These are phyloP conservation scores for Aphis gossypii DNA, from an alignment of 1,140 invertebrate genomes.

Conservation along the genomic window DNA sequence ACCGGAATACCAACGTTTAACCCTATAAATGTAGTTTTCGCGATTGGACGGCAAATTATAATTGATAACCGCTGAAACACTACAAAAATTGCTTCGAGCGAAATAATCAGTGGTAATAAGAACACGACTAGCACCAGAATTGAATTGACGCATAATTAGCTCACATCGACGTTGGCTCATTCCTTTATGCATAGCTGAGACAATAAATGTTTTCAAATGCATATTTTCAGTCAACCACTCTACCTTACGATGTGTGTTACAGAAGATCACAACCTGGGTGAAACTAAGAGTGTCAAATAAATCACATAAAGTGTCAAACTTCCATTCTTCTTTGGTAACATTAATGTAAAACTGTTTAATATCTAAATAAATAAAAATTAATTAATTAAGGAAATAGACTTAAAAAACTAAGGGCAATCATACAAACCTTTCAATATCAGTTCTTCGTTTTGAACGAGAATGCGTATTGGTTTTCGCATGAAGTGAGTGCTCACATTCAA, in stretches of 20 bases:
- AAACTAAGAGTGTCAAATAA: conserved; percentile 98
- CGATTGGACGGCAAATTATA: conserved; percentile 98
- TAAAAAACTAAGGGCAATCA: not conserved
- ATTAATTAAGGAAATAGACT: conserved; percentile 19
- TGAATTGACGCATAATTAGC: conserved; percentile 98
- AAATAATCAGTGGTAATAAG: conserved; percentile 97
- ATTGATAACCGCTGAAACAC: conserved; percentile 98
- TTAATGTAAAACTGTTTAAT: conserved; percentile 98
- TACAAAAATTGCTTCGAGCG: conserved; percentile 97
- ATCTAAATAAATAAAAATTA: conserved; percentile 65
- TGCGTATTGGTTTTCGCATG: conserved; percentile 95
- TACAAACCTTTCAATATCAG: conserved; percentile 89
- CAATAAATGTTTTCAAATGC: conserved; percentile 93
- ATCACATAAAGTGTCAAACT: conserved; percentile 95
- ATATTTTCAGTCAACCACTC: conserved; percentile 97
- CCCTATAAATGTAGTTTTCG: conserved; percentile 99
- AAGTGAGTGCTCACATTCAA: conserved; percentile 96
- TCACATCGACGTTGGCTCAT: conserved; percentile 99
- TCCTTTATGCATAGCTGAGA: conserved; percentile 98
- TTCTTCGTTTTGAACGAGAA: conserved; percentile 98
- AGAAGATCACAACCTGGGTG: conserved; percentile 99
- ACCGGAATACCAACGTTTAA: conserved; percentile 89
- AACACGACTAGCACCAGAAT: conserved; percentile 94
- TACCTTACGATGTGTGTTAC: conserved; percentile 98
- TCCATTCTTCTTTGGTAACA: conserved; percentile 98